These are phyloP conservation scores for Perizoma flavofasciatum DNA, from an alignment of 2,888 invertebrate species.

Conservation along the genomic window DNA sequence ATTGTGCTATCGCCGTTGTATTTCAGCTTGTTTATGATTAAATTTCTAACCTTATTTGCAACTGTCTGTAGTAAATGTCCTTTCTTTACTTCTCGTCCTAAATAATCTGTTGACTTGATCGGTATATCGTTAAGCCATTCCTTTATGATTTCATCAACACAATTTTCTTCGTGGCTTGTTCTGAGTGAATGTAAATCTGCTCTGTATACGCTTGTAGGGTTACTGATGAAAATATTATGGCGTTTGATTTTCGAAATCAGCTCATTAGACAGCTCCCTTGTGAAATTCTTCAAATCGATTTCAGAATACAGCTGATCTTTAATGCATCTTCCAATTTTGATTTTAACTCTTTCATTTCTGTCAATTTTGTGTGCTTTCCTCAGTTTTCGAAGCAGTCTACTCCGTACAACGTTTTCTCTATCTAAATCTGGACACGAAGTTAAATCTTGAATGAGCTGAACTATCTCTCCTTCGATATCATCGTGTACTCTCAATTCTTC, in stretches of 20 bases:
- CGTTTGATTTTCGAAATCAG: conserved; percentile 31
- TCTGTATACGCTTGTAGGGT: conserved; percentile 26
- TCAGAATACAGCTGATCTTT: conserved; percentile 29
- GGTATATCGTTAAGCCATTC: conserved; percentile 52
- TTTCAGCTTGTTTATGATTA: conserved; percentile 39
- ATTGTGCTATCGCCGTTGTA: conserved; percentile 36
- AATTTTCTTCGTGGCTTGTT: conserved; percentile 15
- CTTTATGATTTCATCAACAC: conserved; percentile 44
- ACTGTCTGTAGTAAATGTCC: conserved; percentile 39
- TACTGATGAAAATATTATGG: conserved; percentile 24
- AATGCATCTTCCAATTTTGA: conserved; percentile 25
- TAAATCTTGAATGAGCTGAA: conserved; percentile 45
- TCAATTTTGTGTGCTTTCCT: conserved; percentile 28
- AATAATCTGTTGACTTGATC: conserved; percentile 40
- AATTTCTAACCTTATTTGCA: conserved; percentile 41
- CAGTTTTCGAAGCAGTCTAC: conserved; percentile 37
- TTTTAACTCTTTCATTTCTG: conserved; percentile 22
- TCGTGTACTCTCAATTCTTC: conserved; percentile 45
- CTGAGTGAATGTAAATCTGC: conserved; percentile 32
- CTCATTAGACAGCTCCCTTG: conserved; percentile 30
- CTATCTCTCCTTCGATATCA: conserved; percentile 42
- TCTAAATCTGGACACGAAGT: conserved; percentile 35
- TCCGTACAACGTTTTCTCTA: conserved; percentile 34
- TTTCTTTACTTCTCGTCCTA: conserved; percentile 39
- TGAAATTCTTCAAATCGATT: conserved; percentile 27